Base-by-base conservation (phyloP, 2,113 vertebrate genomes). In the Burhinus bistriatus region DNA sequence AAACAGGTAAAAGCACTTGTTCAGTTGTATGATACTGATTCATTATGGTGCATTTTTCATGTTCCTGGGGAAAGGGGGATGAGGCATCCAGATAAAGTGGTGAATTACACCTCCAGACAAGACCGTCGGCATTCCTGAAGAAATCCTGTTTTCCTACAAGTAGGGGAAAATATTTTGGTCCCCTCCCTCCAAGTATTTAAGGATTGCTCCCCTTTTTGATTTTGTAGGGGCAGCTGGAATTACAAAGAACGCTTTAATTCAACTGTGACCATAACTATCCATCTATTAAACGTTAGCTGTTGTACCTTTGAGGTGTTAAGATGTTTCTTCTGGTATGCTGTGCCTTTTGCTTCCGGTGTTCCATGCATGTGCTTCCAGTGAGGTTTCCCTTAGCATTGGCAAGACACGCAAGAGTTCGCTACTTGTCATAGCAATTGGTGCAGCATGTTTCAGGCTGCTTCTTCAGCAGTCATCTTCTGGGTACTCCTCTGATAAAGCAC, bases 1-100 rank as follows among this genome's bases (percentile, higher is more conserved):
- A n/a, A 12, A 7, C n/a, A 70, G 57, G 29, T 62, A 49, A 66
- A 47, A 78, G 34, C 36, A 21, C 7, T 64, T 16, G 12, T 38
- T 76, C 14, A 2, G 0, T 36, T 72, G 10, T 26, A 7, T 0
- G 7, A 6, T 57, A 4, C 3, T 57, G 76, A 52, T 83, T 77
- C 30, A 5, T 62, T 66, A 2, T 4, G 55, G 27, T 34, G 30
- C 7, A 3, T 80, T 94, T 92, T 65, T 77, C 30, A 25, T 36
- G 9, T 51, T 94, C 12, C 20, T 62, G 70, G 36, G 42, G 49
- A 45, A 70, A 45, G 15, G 36, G 69, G 59, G n/a, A 42, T 18
- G 54, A 77, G 27, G 22, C 15, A 30, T 29, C 21, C 15, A 12
- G 19, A 7, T 68, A 7, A 69, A 71, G 25, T 12, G 12, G 7